Percentiles rank a stretch among this genome's conserved stretches.
Conservation (phyloP, 1,140 invertebrate genomes). For the Scaptomyza montana region DNA sequence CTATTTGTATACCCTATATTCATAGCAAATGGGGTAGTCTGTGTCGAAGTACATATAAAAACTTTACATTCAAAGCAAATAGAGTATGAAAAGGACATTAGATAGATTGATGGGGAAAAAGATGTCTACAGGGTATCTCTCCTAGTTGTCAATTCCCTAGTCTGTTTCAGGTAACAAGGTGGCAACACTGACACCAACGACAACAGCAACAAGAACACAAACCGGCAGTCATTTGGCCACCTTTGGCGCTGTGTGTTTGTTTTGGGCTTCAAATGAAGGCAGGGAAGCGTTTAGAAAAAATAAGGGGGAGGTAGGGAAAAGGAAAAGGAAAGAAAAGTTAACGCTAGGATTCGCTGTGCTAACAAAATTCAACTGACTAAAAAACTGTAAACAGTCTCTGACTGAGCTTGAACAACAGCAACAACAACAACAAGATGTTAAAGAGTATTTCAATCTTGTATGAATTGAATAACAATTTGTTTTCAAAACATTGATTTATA, state of each 20-base stretch:
- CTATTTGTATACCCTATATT: slow-evolving; percentile 8
- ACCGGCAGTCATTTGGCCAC: slow-evolving; percentile 78
- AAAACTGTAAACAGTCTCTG: slow-evolving; percentile 32
- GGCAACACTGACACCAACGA: slow-evolving; percentile 71
- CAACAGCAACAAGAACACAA: slow-evolving; percentile 42
- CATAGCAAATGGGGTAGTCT: too few relatives aligned
- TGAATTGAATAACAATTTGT: too few relatives aligned
- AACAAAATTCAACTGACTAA: slow-evolving; percentile 35
- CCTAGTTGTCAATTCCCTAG: neutral
- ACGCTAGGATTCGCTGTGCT: slow-evolving; percentile 6
- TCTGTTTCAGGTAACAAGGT: slow-evolving; percentile 61
- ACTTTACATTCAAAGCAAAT: too few relatives aligned
- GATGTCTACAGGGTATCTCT: neutral
- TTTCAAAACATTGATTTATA: neutral
- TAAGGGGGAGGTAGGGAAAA: neutral
- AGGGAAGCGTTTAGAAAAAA: slow-evolving; percentile 20
- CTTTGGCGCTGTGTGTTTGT: slow-evolving; percentile 68
- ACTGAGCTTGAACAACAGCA: slow-evolving; percentile 8
- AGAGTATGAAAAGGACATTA: too few relatives aligned
- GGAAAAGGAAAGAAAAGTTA: too few relatives aligned
- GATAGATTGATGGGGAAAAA: too few relatives aligned
- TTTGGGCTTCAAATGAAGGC: slow-evolving; percentile 47
- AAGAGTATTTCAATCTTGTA: neutral
- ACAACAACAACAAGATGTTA: neutral
- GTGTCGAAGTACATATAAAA: too few relatives aligned